Evolutionary conservation across 2,113 vertebrate genomes (phyloP), one percentile per base, ranked within the genome.

Genomic region (Epinephelus cyanopodus): DNA sequence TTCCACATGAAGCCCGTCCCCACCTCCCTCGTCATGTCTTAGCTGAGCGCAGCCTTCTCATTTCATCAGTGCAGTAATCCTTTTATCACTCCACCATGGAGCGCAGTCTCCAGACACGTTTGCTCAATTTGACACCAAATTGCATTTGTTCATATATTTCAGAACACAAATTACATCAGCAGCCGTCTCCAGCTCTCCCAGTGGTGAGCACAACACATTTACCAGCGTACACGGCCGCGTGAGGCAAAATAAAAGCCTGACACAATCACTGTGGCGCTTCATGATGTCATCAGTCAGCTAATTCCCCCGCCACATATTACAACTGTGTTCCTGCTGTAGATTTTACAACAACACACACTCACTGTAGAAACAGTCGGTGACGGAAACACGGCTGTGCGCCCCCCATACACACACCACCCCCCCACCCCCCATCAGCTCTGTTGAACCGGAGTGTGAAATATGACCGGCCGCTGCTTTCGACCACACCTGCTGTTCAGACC

Each of bases 401-500:
- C 10, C 63, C 64, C 15, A n/a, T n/a, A n/a, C 54, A 48, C 11
- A 0, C 3, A 4, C 21, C 33, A n/a, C 37, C 72, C 58, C 19
- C 25, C 58, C 19, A 37, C 53, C 29, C 50, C 56, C 29, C 53
- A 19, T 52, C 74, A 42, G 45, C 72, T 77, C 88, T 54, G 61
- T 60, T 82, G 80, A 90, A 86, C 62, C 76, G 75, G 48, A 90
- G 84, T 85, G 85, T 90, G 84, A 92, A 89, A 89, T 91, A 84
- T 86, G 79, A 84, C 48, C 72, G 65, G 76, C 74, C 69, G 18
- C 71, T 71, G 85, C 79, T 85, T 87, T 89, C 82, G 86, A 92
- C 91, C 81, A 85, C 87, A 90, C 90, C 90, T 91, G 91, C 91
- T 92, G 90, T 85, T 91, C 79, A 56, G 72, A 90, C 86, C 82